Conservation (phyloP, 2,113 vertebrate genomes). For the Bolborhynchus lineola region DNA sequence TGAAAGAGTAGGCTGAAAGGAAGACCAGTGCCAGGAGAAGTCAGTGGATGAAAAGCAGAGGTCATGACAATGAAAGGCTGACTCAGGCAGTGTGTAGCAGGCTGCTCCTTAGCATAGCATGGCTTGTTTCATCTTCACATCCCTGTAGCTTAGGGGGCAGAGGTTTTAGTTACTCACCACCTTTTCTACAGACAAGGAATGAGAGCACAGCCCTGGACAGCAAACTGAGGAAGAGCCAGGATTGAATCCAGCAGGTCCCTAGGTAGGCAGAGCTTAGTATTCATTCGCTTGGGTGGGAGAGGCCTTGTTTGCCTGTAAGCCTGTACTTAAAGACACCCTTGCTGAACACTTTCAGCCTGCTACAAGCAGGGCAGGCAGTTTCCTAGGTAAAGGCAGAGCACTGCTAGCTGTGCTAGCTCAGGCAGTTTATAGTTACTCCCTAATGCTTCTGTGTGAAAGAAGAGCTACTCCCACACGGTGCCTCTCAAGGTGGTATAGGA, state of each 20-base stretch:
- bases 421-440: neutral
- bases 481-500: neutral
- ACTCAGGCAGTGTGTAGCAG: neutral
- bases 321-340: neutral
- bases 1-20: neutral
- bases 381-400: neutral
- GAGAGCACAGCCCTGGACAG: neutral
- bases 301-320: neutral
- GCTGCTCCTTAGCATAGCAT: neutral
- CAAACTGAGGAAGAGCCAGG: neutral
- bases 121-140: neutral
- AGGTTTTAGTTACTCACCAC: neutral
- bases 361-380: neutral
- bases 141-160: neutral
- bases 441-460: neutral
- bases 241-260: neutral
- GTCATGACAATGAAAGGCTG: neutral
- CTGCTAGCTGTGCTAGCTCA: neutral
- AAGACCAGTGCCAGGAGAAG: neutral
- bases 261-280: neutral
- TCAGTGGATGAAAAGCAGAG: neutral
- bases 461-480: neutral
- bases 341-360: neutral
- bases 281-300: neutral
- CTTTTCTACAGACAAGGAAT: neutral